Conservation (phyloP, 2,113 vertebrate species). For the Phycodurus eques region DNA sequence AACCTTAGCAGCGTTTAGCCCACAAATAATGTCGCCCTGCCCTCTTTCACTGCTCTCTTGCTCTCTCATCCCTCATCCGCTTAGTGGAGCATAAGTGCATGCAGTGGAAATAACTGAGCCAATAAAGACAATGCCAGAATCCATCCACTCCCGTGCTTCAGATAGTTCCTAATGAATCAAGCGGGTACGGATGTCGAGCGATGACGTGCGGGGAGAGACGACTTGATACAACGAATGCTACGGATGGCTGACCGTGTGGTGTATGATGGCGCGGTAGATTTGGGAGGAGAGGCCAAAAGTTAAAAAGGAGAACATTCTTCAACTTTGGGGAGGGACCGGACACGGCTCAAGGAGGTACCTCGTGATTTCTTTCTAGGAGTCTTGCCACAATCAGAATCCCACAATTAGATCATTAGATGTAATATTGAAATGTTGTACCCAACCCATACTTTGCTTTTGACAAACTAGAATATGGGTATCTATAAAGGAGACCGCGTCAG, state of each 20-base stretch:
- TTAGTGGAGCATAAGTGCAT: conserved; percentile 66
- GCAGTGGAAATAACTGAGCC: conserved; percentile 73
- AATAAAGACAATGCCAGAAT: conserved; percentile 72
- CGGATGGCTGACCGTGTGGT: neutral
- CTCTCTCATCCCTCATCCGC: conserved; percentile 67
- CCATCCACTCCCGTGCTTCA: conserved; percentile 59
- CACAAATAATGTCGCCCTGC: conserved; percentile 3
- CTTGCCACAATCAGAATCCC: no score
- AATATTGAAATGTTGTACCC: no score
- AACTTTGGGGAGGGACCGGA: neutral
- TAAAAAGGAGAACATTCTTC: conserved; percentile 13
- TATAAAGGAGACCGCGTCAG: no score
- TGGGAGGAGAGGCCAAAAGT: conserved; percentile 3
- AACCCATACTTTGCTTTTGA: no score
- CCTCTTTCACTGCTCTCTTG: conserved; percentile 27
- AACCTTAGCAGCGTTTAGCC: conserved; percentile 24
- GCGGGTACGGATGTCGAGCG: neutral
- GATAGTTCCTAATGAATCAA: conserved; percentile 52
- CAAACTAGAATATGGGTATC: no score
- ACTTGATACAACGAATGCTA: neutral
- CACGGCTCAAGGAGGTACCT: neutral
- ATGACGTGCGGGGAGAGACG: neutral
- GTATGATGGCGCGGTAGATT: neutral
- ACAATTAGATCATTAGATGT: no score
- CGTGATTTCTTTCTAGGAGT: no score